Evolutionary conservation across 2,888 invertebrate species (phyloP).

Genomic region (Drosophila koepferae): DNA sequence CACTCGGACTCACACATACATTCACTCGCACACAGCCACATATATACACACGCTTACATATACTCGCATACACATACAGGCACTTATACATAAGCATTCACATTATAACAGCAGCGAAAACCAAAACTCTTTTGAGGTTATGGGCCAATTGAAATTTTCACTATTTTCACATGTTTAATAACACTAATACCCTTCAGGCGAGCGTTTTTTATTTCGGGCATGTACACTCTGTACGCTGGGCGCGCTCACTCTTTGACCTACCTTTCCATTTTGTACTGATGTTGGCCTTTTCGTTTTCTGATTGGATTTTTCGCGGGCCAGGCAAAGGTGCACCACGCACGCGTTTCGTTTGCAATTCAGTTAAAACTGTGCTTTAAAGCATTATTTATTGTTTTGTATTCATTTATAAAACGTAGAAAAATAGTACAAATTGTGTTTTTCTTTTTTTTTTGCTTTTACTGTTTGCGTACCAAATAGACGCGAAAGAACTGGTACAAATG

Average conservation of each 20-base stretch:
- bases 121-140: constrained; percentile 79
- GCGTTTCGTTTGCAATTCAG: constrained; percentile 45
- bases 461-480: constrained; percentile 79
- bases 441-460: constrained; percentile 71
- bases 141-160: constrained; percentile 70
- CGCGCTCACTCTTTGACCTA: constrained; percentile 83
- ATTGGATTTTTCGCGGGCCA: constrained; percentile 58
- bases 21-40: constrained; percentile 20
- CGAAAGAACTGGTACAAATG: constrained; percentile 67
- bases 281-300: constrained; percentile 69
- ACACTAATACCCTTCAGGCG: constrained; percentile 37
- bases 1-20: constrained; percentile 55
- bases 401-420: constrained; percentile 80
- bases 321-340: constrained; percentile 48
- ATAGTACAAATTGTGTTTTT: constrained; percentile 65
- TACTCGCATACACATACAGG: constrained; percentile 26
- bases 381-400: constrained; percentile 63
- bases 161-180: constrained; percentile 63
- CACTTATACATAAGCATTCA: constrained; percentile 50
- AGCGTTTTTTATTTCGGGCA: constrained; percentile 39
- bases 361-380: constrained; percentile 62
- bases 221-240: constrained; percentile 60
- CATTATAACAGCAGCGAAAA: constrained; percentile 63
- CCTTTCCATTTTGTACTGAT: constrained; percentile 83
- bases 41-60: constrained; percentile 24